Base-by-base conservation (phyloP, 2,888 invertebrate genomes). In the Agrotis clavis region DNA sequence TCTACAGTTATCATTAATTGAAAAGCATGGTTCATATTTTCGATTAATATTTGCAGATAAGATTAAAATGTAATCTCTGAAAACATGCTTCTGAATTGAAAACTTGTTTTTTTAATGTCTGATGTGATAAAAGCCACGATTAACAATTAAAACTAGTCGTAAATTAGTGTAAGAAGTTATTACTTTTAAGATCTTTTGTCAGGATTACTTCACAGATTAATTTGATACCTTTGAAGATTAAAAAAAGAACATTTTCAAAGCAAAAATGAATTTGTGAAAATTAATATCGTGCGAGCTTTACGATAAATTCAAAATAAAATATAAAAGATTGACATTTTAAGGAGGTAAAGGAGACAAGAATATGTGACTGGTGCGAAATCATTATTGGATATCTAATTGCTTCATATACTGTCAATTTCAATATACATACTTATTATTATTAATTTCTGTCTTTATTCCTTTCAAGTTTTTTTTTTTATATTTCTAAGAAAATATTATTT, bases 231-330 rank as follows among this genome's bases (percentile, higher is more conserved):
- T 57, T 57, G n/a, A 57, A 35, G 25, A 56, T 18, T 18, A 1
- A 18, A 56, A 11, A 57, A 57, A n/a, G 57, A 21, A 67, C n/a
- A 45, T 41, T 30, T 57, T 9, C 14, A 41, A 57, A 41, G 25
- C 71, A 16, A n/a, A 35, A 48, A 60, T 45, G 14, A 57, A 47
- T 59, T 66, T 75, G 3, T 18, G 1, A 11, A 56, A 56, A 18
- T 2, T 71, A 25, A 21, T 35, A 51, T 41, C 18, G 1, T 21
- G 67, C 19, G 25, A 19, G 1, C 3, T 45, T 41, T 14, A 19
- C 35, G 47, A 64, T 76, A 19, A 45, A 60, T 67, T 64, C 21
- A 25, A 19, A 48, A 48, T 70, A 25, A 47, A 65, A 65, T 50
- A 57, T 25, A n/a, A 41, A 19, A 25, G 11, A 35, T 54, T 41